Conservation (phyloP, 2,888 invertebrate genomes). For the Synanthedon vespiformis region DNA sequence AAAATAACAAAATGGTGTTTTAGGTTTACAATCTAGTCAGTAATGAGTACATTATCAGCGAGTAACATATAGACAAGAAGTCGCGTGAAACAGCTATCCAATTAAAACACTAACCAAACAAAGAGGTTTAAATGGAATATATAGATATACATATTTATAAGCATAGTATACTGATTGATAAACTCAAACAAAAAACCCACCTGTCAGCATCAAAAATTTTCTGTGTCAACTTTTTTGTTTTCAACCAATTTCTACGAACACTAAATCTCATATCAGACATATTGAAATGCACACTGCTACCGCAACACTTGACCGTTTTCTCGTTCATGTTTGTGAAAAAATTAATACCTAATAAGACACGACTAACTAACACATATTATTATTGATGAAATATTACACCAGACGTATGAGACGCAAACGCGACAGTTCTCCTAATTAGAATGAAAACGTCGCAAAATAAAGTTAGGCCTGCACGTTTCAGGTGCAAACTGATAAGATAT, state of each 20-base stretch:
- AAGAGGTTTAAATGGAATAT: too few relatives aligned
- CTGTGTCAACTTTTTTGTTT: conserved; percentile 34
- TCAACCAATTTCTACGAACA: conserved; percentile 34
- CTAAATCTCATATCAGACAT: conserved; percentile 31
- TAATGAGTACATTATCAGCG: too few relatives aligned
- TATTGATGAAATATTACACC: conserved; percentile 8
- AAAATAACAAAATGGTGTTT: too few relatives aligned
- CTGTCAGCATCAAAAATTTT: conserved; percentile 36
- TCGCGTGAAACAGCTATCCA: too few relatives aligned
- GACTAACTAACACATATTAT: conserved; percentile 9
- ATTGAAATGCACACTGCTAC: conserved; percentile 22
- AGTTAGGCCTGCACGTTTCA: conserved; percentile 2
- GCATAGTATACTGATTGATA: too few relatives aligned
- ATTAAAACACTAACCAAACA: too few relatives aligned
- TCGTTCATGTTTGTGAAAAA: conserved; percentile 7
- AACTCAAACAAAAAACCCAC: conserved; percentile 19
- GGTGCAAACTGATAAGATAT: conserved; percentile 37
- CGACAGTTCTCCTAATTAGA: conserved; percentile 5
- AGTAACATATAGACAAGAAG: too few relatives aligned
- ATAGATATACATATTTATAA: too few relatives aligned
- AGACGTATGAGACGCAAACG: conserved; percentile 7
- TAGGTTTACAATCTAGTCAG: too few relatives aligned
- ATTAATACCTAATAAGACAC: background rate
- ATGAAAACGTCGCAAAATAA: conserved; percentile 6
- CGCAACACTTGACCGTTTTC: conserved; percentile 32